A percentile compares a stretch with the other conserved stretches of the same genome.
phyloP scores from a whole-genome alignment of 2,888 invertebrate genomes.

The Campoplex capitator region DNA sequence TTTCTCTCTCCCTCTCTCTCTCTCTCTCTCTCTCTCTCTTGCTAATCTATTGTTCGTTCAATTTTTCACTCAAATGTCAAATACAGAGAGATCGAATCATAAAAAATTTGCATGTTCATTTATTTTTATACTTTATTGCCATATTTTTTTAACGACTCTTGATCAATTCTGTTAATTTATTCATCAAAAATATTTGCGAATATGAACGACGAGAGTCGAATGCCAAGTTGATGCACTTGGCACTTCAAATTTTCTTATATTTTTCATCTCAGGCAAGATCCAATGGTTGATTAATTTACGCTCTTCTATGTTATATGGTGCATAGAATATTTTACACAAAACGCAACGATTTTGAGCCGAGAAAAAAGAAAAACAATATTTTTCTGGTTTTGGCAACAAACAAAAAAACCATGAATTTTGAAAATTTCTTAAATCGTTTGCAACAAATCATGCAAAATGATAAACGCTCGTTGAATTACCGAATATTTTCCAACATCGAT shows the following conservation, averaged over 20 bases:
- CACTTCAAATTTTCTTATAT: background rate
- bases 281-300: slow-evolving; percentile 2
- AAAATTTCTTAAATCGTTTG: background rate
- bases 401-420: too few species aligned
- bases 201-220: slow-evolving; percentile 12
- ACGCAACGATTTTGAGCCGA: slow-evolving; percentile 23
- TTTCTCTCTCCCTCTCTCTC: slow-evolving; percentile 16
- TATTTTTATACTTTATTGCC: background rate
- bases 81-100: background rate
- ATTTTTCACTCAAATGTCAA: background rate
- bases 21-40: background rate
- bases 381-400: background rate
- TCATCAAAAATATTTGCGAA: slow-evolving; percentile 5
- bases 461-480: background rate
- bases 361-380: background rate
- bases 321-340: slow-evolving; percentile 8
- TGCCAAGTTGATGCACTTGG: slow-evolving; percentile 18
- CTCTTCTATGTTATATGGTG: slow-evolving; percentile 16
- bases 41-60: background rate
- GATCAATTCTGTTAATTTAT: slow-evolving; percentile 22
- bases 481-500: background rate
- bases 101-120: slow-evolving; percentile 39
- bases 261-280: slow-evolving; percentile 3
- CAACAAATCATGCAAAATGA: background rate
- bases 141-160: background rate